Evolutionary conservation across 2,113 vertebrate genomes (phyloP), one percentile per base, ranked within the genome.

Genomic region (Melospiza georgiana): DNA sequence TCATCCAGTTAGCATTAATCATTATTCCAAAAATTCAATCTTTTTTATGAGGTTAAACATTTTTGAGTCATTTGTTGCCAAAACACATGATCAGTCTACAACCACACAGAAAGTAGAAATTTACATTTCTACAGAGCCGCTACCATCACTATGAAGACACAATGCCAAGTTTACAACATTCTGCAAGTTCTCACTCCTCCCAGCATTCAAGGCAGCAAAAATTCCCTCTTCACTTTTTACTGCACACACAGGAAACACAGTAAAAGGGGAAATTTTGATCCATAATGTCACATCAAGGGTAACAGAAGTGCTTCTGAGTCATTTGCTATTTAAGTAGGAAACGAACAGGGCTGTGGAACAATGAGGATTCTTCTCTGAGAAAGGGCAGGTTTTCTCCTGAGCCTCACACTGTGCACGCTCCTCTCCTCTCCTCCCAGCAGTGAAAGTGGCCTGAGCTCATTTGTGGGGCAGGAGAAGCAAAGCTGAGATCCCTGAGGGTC

Each of bases 51-150:
- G 65, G 82, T 75, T 94, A 95, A 88, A 86, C 28, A 27, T 15
- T 84, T 90, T 83, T 66, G 19, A 77, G 30, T 74, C 31, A 67
- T 71, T 83, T 48, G 48, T 81, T 88, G 90, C 48, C 85, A 89
- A 83, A 93, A 92, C 71, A 71, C 41, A 84, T 52, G 59, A 66
- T 46, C 68, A 83, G 65, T 44, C 92, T 95, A 90, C 75, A 96
- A 78, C 73, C 87, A 93, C 69, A 84, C 33, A 88, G 55, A 87
- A 77, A 86, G 95, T 86, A 93, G 90, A 97, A 96, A 94, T 33
- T 11, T 52, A 44, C 22, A 94, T 93, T 96, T 86, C 83, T 88
- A 87, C 90, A 62, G 82, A 81, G 90, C 51, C 59, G 44, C 84
- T 93, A 88, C 59, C 75, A 66, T 69, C 21, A 1, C 91, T 87